Base-by-base conservation (phyloP, 2,888 invertebrate genomes). In the Clostera curtula region DNA sequence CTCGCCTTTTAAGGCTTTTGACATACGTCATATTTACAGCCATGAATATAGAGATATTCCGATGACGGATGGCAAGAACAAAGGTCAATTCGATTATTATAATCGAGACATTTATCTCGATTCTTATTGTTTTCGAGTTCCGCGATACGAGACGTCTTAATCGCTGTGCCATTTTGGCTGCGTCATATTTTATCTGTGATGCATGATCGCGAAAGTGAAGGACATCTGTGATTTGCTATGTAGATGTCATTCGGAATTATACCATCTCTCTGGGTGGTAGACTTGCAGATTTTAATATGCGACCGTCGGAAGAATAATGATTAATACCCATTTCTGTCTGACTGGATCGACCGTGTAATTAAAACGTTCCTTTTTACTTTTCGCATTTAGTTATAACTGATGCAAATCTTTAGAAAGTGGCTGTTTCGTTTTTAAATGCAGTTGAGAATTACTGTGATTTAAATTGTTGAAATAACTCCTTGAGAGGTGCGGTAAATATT, bases 21-120 rank as follows among this genome's bases (percentile, higher is more conserved):
- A 64, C 62, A 56, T 55, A 63, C 59, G 63, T 68, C 69, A 66
- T 66, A 61, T 67, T 60, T 59, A 61, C 58, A 54, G 44, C 51
- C 51, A 55, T 55, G 53, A 64, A 64, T 70, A 66, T 68, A 69
- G 62, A 70, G 63, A 61, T 65, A 63, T 66, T 58, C 56, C 49
- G 50, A 62, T 68, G 71, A 71, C 67, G 55, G 62, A 67, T 69
- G 62, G 57, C 34, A 50, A 44, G 48, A 53, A 24, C 48, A 73
- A 71, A 73, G 74, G 75, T 72, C 71, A 62, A 51, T 57, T 50
- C 65, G 72, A 72, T 74, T 73, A 72, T 70, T 69, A 71, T 74
- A 73, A 75, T 74, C 73, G 71, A 66, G 65, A 71, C 68, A 66
- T 71, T 68, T 63, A 75, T 75, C 71, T 72, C 63, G 63, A 58